These are phyloP conservation scores for Gastrophryne carolinensis DNA, from an alignment of 2,797 vertebrate species.

Conservation along the genomic window DNA sequence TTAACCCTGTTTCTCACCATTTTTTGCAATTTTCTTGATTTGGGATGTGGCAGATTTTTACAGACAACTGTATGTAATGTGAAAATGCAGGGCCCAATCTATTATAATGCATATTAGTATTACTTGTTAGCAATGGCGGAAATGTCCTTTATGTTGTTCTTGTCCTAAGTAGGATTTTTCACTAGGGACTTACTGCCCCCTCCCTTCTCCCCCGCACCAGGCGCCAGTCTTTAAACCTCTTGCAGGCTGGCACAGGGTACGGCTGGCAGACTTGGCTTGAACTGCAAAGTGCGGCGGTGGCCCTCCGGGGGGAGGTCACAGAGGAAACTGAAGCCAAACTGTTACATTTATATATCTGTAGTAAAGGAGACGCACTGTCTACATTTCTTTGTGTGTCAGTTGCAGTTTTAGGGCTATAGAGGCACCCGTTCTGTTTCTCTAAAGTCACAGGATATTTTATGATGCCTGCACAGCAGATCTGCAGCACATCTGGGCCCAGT, in stretches of 20 bases:
- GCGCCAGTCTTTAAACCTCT: background rate
- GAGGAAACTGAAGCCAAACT: background rate
- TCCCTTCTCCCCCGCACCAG: no score
- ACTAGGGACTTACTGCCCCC: no score
- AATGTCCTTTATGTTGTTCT: no score
- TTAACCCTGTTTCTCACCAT: no score
- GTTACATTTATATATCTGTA: background rate
- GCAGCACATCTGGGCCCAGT: slow-evolving; percentile 15
- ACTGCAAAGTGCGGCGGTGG: background rate
- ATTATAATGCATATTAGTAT: no score
- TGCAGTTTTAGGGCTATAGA: background rate
- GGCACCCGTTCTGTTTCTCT: background rate
- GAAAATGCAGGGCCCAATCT: no score
- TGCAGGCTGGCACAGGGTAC: background rate
- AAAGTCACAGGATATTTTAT: background rate
- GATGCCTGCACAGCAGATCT: background rate
- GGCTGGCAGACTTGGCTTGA: background rate
- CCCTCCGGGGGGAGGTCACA: background rate
- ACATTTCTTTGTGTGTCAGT: background rate
- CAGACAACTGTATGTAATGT: no score
- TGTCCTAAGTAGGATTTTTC: no score
- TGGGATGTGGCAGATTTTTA: no score
- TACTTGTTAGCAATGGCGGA: no score
- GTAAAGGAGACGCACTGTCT: slow-evolving; percentile 5
- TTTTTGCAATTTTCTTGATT: no score